Evolutionary conservation across 2,888 invertebrate species (phyloP).

Genomic region (Drepana falcataria): DNA sequence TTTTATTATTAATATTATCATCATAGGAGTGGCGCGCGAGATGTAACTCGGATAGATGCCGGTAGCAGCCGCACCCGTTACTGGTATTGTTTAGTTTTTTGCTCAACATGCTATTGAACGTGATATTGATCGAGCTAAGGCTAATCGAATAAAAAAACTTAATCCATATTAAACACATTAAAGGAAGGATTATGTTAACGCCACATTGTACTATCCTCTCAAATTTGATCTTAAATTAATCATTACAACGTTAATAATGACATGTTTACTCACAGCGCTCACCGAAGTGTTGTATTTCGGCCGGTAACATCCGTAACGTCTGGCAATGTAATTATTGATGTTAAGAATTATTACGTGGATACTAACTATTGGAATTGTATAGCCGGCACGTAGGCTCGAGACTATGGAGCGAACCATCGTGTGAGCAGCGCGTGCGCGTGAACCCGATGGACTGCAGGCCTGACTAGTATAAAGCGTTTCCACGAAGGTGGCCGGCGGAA

Average conservation of each 20-base stretch:
- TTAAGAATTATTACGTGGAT: slow-evolving; percentile 19
- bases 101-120: slow-evolving; percentile 44
- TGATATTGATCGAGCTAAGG: slow-evolving; percentile 53
- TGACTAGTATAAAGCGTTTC: slow-evolving; percentile 23
- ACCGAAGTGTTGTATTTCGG: slow-evolving; percentile 10
- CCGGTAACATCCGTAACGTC: slow-evolving; percentile 9
- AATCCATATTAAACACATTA: slow-evolving; percentile 31
- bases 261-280: slow-evolving; percentile 11
- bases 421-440: slow-evolving; percentile 19
- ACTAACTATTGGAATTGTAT: slow-evolving; percentile 36
- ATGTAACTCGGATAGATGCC: slow-evolving; percentile 22
- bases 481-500: slow-evolving; percentile 37
- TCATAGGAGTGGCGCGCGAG: slow-evolving; percentile 19
- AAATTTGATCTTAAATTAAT: slow-evolving; percentile 37
- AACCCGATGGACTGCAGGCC: slow-evolving; percentile 25
- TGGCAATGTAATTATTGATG: slow-evolving; percentile 9
- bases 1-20: not conserved
- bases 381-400: slow-evolving; percentile 23
- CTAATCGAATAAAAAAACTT: slow-evolving; percentile 56
- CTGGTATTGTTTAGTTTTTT: slow-evolving; percentile 57
- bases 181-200: slow-evolving; percentile 37
- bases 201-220: slow-evolving; percentile 29
- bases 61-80: slow-evolving; percentile 42
- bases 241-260: slow-evolving; percentile 21
- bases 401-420: slow-evolving; percentile 22